These are phyloP conservation scores for Scatophagus argus DNA, from an alignment of 2,113 vertebrate genomes.

Conservation along the genomic window DNA sequence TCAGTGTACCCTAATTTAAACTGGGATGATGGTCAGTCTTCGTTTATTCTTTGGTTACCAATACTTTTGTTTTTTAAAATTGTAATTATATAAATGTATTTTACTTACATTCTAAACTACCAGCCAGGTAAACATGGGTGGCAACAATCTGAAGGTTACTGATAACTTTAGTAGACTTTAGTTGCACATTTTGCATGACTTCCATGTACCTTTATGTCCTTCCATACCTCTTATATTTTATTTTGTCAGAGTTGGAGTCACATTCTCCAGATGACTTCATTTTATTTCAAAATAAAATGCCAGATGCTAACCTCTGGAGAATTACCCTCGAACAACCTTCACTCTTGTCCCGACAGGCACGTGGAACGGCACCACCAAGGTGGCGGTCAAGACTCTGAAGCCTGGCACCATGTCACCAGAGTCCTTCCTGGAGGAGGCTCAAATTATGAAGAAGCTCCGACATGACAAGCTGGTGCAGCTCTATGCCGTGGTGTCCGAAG, in stretches of 20 bases:
- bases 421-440: conserved; percentile 98
- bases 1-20: conserved; percentile 8
- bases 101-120: background rate
- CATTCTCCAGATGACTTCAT: no score
- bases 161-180: no score
- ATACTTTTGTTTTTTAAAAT: background rate
- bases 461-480: conserved; percentile 98
- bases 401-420: conserved; percentile 99
- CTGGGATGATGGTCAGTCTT: no score
- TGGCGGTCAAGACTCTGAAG: conserved; percentile 99
- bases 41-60: no score
- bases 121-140: no score
- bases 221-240: no score
- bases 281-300: background rate
- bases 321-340: background rate
- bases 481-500: conserved; percentile 97
- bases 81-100: background rate
- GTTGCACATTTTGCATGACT: no score
- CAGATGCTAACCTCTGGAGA: background rate
- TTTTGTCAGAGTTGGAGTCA: no score
- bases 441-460: conserved; percentile 99
- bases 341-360: conserved; percentile 87
- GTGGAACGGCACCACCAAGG: conserved; percentile 99
- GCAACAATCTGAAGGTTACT: no score
- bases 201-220: no score